A percentile compares a stretch with the other conserved stretches of the same genome.
Evolutionary conservation across 2,113 vertebrate species (phyloP).

Genomic region (Nothobranchius furzeri): DNA sequence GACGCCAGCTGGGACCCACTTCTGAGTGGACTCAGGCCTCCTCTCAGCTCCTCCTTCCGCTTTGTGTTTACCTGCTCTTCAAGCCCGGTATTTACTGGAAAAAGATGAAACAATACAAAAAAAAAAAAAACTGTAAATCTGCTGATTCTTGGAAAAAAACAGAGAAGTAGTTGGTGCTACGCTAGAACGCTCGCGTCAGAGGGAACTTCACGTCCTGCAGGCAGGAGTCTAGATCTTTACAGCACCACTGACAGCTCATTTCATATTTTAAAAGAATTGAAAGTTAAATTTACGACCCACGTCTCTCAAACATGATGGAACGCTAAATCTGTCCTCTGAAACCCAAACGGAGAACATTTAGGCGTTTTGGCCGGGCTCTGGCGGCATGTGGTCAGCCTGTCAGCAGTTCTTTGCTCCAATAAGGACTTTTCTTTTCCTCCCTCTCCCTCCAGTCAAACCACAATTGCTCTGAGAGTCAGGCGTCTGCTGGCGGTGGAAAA

Average conservation of each 20-base stretch:
- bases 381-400: slow-evolving; percentile 67
- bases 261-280: slow-evolving; percentile 34
- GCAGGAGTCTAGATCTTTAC: slow-evolving; percentile 6
- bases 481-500: slow-evolving; percentile 77
- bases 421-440: slow-evolving; percentile 41
- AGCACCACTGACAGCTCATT: slow-evolving; percentile 37
- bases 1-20: slow-evolving; percentile 16
- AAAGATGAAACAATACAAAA: no score
- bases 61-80: slow-evolving; percentile 12
- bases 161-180: background rate
- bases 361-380: slow-evolving; percentile 41
- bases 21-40: slow-evolving; percentile 11
- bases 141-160: slow-evolving; percentile 14
- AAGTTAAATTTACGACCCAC: slow-evolving; percentile 13
- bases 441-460: slow-evolving; percentile 57
- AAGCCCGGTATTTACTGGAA: background rate
- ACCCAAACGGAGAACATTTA: slow-evolving; percentile 40
- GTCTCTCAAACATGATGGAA: slow-evolving; percentile 41
- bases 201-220: no score
- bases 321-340: slow-evolving; percentile 47
- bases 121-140: background rate
- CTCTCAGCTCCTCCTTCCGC: slow-evolving; percentile 26
- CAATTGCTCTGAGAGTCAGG: slow-evolving; percentile 73
- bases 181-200: no score
- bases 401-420: slow-evolving; percentile 69